Evolutionary conservation across 2,888 invertebrate species (phyloP).

Genomic region (Ypsolopha scabrella): DNA sequence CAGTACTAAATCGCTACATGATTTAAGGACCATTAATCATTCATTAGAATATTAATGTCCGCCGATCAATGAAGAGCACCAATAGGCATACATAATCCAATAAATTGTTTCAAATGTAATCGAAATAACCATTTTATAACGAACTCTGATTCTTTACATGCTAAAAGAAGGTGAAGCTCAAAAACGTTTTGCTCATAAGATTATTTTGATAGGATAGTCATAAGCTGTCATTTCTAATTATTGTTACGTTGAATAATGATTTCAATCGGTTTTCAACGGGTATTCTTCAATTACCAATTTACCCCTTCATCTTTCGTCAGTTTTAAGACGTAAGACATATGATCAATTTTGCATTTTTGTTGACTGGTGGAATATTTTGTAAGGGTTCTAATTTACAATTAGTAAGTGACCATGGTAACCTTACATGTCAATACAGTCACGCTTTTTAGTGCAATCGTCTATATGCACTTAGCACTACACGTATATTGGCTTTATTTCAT

Average conservation of each 20-base stretch:
- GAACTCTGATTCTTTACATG: too few species aligned
- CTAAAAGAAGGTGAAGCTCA: neutral
- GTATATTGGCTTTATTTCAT: too few species aligned
- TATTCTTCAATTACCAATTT: neutral
- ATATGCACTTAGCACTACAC: neutral
- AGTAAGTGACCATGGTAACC: constrained; percentile 6
- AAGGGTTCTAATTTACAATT: neutral
- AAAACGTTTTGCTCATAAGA: neutral
- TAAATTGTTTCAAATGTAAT: too few species aligned
- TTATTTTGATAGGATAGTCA: constrained; percentile 9
- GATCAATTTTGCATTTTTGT: neutral
- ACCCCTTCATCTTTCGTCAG: neutral
- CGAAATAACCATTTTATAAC: too few species aligned
- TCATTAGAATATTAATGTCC: too few species aligned
- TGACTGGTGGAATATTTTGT: neutral
- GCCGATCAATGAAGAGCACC: too few species aligned
- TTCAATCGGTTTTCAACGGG: constrained; percentile 2
- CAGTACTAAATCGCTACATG: too few species aligned
- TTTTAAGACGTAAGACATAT: neutral
- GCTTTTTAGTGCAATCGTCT: neutral
- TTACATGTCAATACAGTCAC: constrained; percentile 7
- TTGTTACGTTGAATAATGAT: constrained; percentile 8
- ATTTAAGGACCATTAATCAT: too few species aligned
- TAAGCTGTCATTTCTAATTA: constrained; percentile 11
- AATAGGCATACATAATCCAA: too few species aligned